Percentiles rank a stretch among this genome's conserved stretches.
phyloP scores from a whole-genome alignment of 2,113 vertebrate genomes.

The Saccopteryx bilineata region DNA sequence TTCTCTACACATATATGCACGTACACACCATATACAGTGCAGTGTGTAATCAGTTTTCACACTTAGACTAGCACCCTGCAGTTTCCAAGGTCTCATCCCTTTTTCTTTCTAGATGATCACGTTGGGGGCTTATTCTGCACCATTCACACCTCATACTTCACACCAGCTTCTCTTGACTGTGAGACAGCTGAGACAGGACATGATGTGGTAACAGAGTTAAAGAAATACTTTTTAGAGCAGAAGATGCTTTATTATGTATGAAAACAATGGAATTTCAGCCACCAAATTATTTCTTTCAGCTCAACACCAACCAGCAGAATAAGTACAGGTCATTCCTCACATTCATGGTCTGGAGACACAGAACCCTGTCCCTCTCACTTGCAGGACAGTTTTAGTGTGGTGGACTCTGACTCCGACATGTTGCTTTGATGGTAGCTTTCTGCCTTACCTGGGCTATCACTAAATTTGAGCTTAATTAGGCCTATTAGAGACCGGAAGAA shows the following conservation, averaged over 20 bases:
- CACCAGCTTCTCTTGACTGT: background rate
- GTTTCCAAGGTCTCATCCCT: background rate
- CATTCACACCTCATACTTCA: slow-evolving; percentile 66
- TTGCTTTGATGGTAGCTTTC: slow-evolving; percentile 36
- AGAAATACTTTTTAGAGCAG: slow-evolving; percentile 66
- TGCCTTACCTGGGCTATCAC: background rate
- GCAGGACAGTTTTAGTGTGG: background rate
- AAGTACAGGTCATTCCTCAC: slow-evolving; percentile 57
- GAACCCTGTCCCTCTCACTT: background rate
- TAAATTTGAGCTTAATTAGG: slow-evolving; percentile 45
- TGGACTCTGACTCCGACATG: slow-evolving; percentile 19
- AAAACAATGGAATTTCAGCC: slow-evolving; percentile 57
- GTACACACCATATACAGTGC: no score
- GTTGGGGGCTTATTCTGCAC: background rate
- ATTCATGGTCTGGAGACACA: background rate
- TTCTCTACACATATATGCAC: background rate
- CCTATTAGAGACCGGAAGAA: background rate
- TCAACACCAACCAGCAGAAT: slow-evolving; percentile 27
- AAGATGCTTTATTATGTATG: slow-evolving; percentile 55
- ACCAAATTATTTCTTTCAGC: slow-evolving; percentile 40
- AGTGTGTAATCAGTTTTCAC: background rate
- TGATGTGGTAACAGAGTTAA: slow-evolving; percentile 29
- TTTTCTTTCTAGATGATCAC: background rate
- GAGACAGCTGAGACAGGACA: background rate
- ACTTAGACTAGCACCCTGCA: background rate